Base-by-base conservation (phyloP, 1,140 invertebrate genomes). In the Drosophila sturtevanti region DNA sequence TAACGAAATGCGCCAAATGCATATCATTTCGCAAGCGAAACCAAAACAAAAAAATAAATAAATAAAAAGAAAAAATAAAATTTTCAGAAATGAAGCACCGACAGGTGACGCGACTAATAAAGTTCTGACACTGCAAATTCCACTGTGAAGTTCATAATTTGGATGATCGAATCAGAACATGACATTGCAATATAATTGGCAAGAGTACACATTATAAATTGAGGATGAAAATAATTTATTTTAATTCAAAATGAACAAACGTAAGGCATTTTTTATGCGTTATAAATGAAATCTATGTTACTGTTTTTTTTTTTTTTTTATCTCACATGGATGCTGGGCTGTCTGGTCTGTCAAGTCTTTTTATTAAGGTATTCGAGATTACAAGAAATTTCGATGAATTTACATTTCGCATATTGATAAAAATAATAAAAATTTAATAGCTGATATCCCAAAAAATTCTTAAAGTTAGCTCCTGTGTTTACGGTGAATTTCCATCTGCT, bases 1-100 rank as follows among this genome's bases (percentile, higher is more conserved):
- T 37, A 70, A 73, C 69, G 68, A 18, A 44, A 10, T 75, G 72
- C 62, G 72, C 64, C 58, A 58, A 69, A 76, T 76, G 58, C 72
- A 76, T 76, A 70, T 48, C 9, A 58, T 76, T 44, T 68, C 54
- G 34, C n/a, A 44, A 10, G 59, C 59, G 6, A 56, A 56, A 7
- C 5, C 44, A 4, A 4, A 24, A 24, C 1, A 4, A 31, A 31
- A 31, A 31, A 4, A 31, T n/a, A n/a, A n/a, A n/a, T n/a, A n/a
- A n/a, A n/a, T n/a, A 31, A 31, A 31, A 4, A 31, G 4, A 31
- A 35, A 12, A 11, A 7, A 58, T 24, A 61, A 24, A 18, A 27
- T 38, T 61, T 61, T 38, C 59, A 44, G 22, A 24, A 61, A 61
- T n/a, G 21, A n/a, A 7, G 37, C 64, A 48, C 16, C 41, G 16